Evolutionary conservation across 37 sponge, comb jelly and placozoan genomes (phyloP).

Genomic region (Petrosia ficiformis): DNA sequence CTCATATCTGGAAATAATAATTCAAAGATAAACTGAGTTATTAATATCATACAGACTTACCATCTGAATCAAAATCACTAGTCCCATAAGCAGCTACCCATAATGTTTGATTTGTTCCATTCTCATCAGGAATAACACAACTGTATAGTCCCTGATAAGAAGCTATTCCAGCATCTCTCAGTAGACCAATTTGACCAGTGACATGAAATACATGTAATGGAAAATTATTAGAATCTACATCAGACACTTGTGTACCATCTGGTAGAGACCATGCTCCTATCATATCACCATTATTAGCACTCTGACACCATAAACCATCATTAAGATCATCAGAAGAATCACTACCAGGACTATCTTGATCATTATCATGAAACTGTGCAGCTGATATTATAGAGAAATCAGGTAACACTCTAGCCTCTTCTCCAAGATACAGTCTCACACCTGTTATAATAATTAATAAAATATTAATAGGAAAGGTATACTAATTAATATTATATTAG

Average conservation of each 20-base stretch:
- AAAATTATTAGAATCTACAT: neutral
- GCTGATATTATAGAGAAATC: neutral
- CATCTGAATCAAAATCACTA: neutral
- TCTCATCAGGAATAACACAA: conserved; percentile 25
- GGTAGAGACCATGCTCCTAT: conserved; percentile 1
- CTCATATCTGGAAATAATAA: neutral
- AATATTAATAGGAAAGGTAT: neutral
- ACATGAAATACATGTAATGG: neutral
- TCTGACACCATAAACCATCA: conserved; percentile 2
- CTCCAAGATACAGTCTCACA: neutral
- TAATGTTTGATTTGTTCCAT: neutral
- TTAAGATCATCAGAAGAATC: neutral
- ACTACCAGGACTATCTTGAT: neutral
- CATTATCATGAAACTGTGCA: neutral
- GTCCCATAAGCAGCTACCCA: neutral
- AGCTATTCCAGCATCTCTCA: neutral
- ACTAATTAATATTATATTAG: neutral
- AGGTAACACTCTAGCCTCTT: neutral
- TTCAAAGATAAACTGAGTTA: neutral
- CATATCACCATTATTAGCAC: neutral
- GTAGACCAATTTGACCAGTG: neutral
- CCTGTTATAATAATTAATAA: neutral
- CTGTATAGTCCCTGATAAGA: conserved; percentile 36
- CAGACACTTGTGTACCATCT: neutral
- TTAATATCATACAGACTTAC: neutral